These are phyloP conservation scores for Scaptomyza montana DNA, from an alignment of 1,140 invertebrate genomes.

Conservation along the genomic window DNA sequence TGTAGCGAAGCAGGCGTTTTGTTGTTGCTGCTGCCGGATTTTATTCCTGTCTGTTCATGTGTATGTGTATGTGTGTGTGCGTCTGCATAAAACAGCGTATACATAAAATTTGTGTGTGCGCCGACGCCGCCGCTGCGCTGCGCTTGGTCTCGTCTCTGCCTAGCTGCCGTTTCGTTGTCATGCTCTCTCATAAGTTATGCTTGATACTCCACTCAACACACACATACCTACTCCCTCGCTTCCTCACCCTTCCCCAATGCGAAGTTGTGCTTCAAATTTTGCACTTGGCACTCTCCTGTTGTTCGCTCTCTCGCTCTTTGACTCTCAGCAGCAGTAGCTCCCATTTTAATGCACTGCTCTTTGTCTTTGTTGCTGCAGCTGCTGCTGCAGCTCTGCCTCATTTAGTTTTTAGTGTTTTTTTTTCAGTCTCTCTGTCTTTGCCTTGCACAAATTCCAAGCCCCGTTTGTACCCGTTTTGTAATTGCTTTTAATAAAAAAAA, in stretches of 20 bases:
- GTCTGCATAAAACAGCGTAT: conserved; percentile 73
- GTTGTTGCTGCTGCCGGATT: conserved; percentile 60
- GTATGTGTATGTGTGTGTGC: conserved; percentile 44
- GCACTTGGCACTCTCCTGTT: conserved; percentile 66
- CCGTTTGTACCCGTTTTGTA: conserved; percentile 64
- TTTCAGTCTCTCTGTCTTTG: conserved; percentile 47
- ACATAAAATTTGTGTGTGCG: conserved; percentile 82
- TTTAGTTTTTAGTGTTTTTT: conserved; percentile 39
- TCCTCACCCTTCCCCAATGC: conserved; percentile 29
- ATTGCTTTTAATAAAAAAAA: conserved; percentile 83
- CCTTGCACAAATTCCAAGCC: conserved; percentile 57
- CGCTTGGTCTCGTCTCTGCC: conserved; percentile 42
- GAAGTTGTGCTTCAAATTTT: conserved; percentile 78
- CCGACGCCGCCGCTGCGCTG: conserved; percentile 62
- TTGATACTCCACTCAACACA: conserved; percentile 44
- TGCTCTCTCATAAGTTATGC: conserved; percentile 55
- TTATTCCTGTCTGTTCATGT: conserved; percentile 50
- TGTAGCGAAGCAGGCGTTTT: conserved; percentile 65
- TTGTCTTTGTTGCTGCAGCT: conserved; percentile 72
- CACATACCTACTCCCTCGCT: conserved; percentile 21
- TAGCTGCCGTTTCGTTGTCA: conserved; percentile 46
- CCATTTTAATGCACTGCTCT: conserved; percentile 60
- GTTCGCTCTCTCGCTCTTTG: conserved; percentile 18
- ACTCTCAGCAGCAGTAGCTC: conserved; percentile 34
- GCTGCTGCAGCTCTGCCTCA: conserved; percentile 47